Conservation (phyloP, 2,888 invertebrate genomes). For the Scelioninae gen. 1 region DNA sequence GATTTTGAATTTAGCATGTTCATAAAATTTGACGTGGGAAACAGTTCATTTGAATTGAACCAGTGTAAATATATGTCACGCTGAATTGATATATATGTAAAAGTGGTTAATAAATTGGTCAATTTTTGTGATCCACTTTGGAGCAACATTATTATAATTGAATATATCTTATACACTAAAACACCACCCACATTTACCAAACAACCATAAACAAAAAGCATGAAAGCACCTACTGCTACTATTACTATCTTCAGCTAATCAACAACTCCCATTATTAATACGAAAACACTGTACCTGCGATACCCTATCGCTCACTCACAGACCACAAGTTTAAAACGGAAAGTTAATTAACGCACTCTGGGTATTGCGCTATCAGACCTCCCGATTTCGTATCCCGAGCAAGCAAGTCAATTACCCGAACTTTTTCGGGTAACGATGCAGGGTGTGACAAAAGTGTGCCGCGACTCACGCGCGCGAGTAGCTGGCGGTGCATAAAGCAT, state of each 20-base stretch:
- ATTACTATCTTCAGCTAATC: not conserved
- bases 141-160: too few relatives aligned
- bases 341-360: constrained; percentile 48
- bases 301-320: constrained; percentile 29
- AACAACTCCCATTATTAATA: constrained; percentile 34
- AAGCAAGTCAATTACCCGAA: constrained; percentile 63
- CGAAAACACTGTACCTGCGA: constrained; percentile 30
- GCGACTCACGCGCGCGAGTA: constrained; percentile 48
- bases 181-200: not conserved
- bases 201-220: not conserved
- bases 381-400: constrained; percentile 31
- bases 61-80: too few relatives aligned
- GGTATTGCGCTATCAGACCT: constrained; percentile 23
- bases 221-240: not conserved
- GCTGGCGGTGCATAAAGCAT: constrained; percentile 71
- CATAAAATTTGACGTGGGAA: not conserved
- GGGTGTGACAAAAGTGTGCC: constrained; percentile 70
- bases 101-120: too few relatives aligned
- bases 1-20: not conserved
- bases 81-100: too few relatives aligned
- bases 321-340: constrained; percentile 12
- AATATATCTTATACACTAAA: too few relatives aligned
- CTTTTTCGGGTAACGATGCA: constrained; percentile 54
- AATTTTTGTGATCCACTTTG: too few relatives aligned
- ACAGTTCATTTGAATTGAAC: not conserved